These are phyloP conservation scores for Anolis carolinensis DNA, from an alignment of 2,113 vertebrate genomes.

Conservation along the genomic window DNA sequence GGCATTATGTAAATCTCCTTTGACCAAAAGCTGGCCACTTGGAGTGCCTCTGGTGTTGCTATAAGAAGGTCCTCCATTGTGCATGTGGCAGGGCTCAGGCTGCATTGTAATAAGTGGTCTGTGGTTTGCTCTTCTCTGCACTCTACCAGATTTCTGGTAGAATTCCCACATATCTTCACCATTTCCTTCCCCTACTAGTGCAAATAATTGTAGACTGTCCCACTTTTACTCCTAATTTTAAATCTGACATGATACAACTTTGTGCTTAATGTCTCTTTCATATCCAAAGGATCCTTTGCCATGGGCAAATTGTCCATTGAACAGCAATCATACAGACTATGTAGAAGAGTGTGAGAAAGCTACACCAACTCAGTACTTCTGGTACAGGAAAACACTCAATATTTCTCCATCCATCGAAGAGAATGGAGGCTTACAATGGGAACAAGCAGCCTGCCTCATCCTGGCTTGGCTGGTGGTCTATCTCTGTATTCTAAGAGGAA, in stretches of 20 bases:
- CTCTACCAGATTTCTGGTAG: neutral
- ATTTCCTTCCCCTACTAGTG: neutral
- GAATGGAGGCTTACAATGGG: slow-evolving; percentile 81
- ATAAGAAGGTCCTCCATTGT: no score
- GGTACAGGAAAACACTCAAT: slow-evolving; percentile 91
- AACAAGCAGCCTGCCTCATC: slow-evolving; percentile 83
- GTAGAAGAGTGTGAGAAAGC: slow-evolving; percentile 86
- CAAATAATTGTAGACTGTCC: no score
- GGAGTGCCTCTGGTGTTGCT: no score
- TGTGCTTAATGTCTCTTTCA: neutral
- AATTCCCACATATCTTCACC: no score
- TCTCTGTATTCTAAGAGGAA: slow-evolving; percentile 86
- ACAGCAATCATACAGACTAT: slow-evolving; percentile 79
- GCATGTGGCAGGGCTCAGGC: no score
- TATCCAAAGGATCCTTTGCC: slow-evolving; percentile 83
- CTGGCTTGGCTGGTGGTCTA: slow-evolving; percentile 90
- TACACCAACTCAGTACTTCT: slow-evolving; percentile 92
- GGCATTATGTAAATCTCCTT: no score
- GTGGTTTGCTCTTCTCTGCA: no score
- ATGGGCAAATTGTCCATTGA: slow-evolving; percentile 88
- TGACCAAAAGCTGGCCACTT: no score
- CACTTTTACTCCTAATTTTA: neutral
- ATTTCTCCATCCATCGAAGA: slow-evolving; percentile 86
- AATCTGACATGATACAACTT: neutral
- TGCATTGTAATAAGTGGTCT: no score